Evolutionary conservation across 1,140 invertebrate genomes (phyloP).

Genomic region (Polyergus mexicanus): DNA sequence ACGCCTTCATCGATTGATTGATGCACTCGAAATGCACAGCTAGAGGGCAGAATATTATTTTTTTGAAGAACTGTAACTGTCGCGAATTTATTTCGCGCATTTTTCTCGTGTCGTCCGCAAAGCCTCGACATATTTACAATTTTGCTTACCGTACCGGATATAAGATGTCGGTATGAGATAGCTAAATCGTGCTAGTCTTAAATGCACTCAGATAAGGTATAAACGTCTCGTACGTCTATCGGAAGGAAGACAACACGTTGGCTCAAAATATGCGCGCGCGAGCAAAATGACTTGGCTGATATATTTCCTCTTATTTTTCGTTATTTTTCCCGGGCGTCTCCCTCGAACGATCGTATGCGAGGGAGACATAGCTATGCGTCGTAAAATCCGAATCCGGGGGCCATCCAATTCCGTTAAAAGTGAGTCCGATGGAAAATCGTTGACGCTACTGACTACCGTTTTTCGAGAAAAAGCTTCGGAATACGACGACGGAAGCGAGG

Average conservation of each 20-base stretch:
- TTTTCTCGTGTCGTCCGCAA: neutral
- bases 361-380: constrained; percentile 36
- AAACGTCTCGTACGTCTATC: constrained; percentile 61
- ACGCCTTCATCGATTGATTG: neutral
- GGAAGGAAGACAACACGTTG: constrained; percentile 3
- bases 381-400: constrained; percentile 60
- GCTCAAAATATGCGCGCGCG: constrained; percentile 30
- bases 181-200: constrained; percentile 48
- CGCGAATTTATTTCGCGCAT: neutral
- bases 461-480: constrained; percentile 32
- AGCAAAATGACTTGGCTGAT: constrained; percentile 40
- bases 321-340: constrained; percentile 23
- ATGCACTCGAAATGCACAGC: neutral
- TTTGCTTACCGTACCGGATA: neutral
- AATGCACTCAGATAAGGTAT: constrained; percentile 63
- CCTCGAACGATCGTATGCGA: neutral
- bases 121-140: neutral
- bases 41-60: neutral
- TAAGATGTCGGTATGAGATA: constrained; percentile 20
- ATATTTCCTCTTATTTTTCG: constrained; percentile 50
- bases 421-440: constrained; percentile 55
- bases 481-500: constrained; percentile 36
- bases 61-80: neutral
- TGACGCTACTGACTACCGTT: constrained; percentile 39
- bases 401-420: constrained; percentile 69